Conservation (phyloP, 2,888 invertebrate genomes). For the Sarcophaga subvicina region DNA sequence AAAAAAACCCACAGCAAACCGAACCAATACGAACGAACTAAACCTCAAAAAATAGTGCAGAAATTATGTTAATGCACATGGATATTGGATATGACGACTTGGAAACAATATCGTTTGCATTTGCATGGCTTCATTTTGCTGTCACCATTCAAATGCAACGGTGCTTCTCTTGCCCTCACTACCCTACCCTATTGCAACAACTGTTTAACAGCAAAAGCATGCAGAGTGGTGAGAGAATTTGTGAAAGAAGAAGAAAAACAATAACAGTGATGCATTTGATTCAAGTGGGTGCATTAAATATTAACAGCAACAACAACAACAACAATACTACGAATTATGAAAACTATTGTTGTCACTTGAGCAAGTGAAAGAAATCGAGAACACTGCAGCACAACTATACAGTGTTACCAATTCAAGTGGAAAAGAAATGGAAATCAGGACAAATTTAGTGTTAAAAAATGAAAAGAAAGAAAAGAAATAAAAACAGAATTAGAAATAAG, state of each 20-base stretch:
- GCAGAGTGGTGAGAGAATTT: too few species aligned
- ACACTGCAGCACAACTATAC: background rate
- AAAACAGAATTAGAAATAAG: slow-evolving; percentile 28
- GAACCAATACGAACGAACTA: background rate
- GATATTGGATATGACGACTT: background rate
- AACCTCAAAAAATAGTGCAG: background rate
- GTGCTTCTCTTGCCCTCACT: background rate
- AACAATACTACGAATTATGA: background rate
- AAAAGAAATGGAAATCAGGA: slow-evolving; percentile 38
- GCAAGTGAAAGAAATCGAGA: slow-evolving; percentile 4
- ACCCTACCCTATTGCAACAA: background rate
- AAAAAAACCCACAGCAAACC: background rate
- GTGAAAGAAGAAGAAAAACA: background rate
- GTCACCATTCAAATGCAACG: background rate
- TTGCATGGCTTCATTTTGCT: slow-evolving; percentile 32
- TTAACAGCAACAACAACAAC: background rate
- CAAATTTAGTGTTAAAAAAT: slow-evolving; percentile 8
- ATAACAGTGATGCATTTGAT: slow-evolving; percentile 6
- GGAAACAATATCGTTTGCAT: slow-evolving; percentile 4
- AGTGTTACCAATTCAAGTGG: slow-evolving; percentile 24
- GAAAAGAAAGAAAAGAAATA: background rate
- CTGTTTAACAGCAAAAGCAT: too few species aligned
- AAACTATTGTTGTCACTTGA: background rate
- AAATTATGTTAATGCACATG: slow-evolving; percentile 62
- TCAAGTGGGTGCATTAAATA: slow-evolving; percentile 18